Conservation (phyloP, 2,797 vertebrate species). For the Pseudochromis fuscus region DNA sequence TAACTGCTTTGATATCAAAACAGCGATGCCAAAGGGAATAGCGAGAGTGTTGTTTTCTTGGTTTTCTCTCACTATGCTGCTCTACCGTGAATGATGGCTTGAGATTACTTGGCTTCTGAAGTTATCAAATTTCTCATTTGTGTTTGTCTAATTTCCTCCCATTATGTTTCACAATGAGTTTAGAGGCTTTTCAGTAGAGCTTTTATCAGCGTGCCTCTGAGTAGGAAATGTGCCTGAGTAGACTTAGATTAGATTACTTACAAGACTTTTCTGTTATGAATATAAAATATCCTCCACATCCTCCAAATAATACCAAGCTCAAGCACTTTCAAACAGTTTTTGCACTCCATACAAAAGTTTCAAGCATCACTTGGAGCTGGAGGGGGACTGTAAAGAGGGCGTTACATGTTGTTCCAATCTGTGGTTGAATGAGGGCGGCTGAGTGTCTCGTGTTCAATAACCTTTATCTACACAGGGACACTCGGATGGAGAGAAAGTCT, state of each 20-base stretch:
- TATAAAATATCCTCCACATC: slow-evolving; percentile 45
- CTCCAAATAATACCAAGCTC: slow-evolving; percentile 18
- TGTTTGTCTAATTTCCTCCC: slow-evolving; percentile 17
- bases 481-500: slow-evolving; percentile 27
- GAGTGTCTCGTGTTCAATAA: slow-evolving; percentile 46
- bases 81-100: slow-evolving; percentile 32
- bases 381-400: neutral
- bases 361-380: slow-evolving; percentile 24
- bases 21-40: slow-evolving; percentile 8
- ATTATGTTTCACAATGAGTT: slow-evolving; percentile 52
- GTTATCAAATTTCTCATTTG: slow-evolving; percentile 41
- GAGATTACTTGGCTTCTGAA: slow-evolving; percentile 44
- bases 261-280: slow-evolving; percentile 47
- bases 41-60: neutral
- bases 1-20: slow-evolving; percentile 32
- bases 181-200: slow-evolving; percentile 29
- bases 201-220: slow-evolving; percentile 45
- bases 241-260: slow-evolving; percentile 47
- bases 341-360: slow-evolving; percentile 14
- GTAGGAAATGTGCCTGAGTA: slow-evolving; percentile 47
- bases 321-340: slow-evolving; percentile 30
- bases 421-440: slow-evolving; percentile 8
- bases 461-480: slow-evolving; percentile 39
- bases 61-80: slow-evolving; percentile 31
- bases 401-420: slow-evolving; percentile 10